Percentiles rank a stretch among this genome's conserved stretches.
phyloP scores from a whole-genome alignment of 92 coral and sea anemone genomes.

The Virgularia gustaviana region DNA sequence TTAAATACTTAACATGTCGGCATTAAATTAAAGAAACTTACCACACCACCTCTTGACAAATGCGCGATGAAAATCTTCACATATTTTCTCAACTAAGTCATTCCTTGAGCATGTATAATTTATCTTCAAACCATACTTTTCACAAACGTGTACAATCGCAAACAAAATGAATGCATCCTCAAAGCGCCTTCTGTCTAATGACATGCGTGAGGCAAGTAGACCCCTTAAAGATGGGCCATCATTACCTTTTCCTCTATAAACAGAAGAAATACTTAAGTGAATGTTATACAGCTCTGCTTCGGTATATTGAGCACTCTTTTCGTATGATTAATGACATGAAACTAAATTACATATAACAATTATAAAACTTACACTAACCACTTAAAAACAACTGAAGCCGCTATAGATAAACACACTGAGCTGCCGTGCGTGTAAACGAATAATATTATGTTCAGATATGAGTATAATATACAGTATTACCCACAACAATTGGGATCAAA shows the following conservation, averaged over 20 bases:
- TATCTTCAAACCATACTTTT: constrained; percentile 8
- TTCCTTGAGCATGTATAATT: constrained; percentile 5
- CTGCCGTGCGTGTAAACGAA: too few species aligned
- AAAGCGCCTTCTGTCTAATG: constrained; percentile 18
- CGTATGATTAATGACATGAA: too few species aligned
- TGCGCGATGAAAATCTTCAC: constrained; percentile 9
- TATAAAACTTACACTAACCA: too few species aligned
- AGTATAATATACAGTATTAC: too few species aligned
- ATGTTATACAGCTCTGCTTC: too few species aligned
- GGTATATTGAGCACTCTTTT: too few species aligned
- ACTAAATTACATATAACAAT: too few species aligned
- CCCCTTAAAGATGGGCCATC: background rate
- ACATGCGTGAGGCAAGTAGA: background rate
- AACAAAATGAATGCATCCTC: constrained; percentile 37
- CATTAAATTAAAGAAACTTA: constrained; percentile 8
- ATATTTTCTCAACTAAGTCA: constrained; percentile 7
- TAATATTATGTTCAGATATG: too few species aligned
- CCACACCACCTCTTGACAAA: constrained; percentile 42
- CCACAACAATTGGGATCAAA: too few species aligned
- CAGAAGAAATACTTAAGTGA: background rate
- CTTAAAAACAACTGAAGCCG: too few species aligned
- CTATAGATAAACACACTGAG: too few species aligned
- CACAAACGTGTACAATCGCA: constrained; percentile 7
- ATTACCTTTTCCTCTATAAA: background rate
- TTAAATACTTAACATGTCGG: too few species aligned